phyloP scores from a whole-genome alignment of 1,140 invertebrate genomes.

The Panonychus citri region DNA sequence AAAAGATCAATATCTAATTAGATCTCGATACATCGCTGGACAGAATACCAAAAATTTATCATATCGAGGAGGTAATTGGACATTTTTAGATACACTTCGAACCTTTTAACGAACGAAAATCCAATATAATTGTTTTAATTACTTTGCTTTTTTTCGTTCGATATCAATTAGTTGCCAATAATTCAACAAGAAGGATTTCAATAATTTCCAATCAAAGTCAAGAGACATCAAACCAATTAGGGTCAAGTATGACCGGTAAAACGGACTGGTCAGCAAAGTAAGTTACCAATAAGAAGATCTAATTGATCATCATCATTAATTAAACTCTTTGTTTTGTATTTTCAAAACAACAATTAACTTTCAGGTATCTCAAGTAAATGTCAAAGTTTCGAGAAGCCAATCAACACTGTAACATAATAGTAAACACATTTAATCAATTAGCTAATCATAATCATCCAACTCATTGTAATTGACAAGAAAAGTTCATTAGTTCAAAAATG shows the following conservation, averaged over 20 bases:
- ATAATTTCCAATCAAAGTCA: neutral
- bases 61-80: constrained; percentile 4
- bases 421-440: no score
- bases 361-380: neutral
- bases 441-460: no score
- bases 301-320: neutral
- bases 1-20: constrained; percentile 44
- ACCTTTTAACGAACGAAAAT: no score
- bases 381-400: neutral
- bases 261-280: constrained; percentile 40
- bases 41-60: constrained; percentile 24
- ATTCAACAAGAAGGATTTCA: neutral
- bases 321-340: neutral
- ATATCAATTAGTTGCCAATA: neutral
- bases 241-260: constrained; percentile 11
- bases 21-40: constrained; percentile 43
- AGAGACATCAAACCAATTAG: constrained; percentile 15
- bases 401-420: no score
- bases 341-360: neutral
- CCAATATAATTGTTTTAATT: neutral
- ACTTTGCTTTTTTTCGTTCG: neutral
- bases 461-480: no score
- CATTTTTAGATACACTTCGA: neutral
- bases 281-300: neutral
- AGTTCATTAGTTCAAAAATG: no score